Evolutionary conservation across 64 coral and sea anemone species (phyloP), one percentile per base, ranked within the genome.

Genomic region (Astreopora myriophthalma): DNA sequence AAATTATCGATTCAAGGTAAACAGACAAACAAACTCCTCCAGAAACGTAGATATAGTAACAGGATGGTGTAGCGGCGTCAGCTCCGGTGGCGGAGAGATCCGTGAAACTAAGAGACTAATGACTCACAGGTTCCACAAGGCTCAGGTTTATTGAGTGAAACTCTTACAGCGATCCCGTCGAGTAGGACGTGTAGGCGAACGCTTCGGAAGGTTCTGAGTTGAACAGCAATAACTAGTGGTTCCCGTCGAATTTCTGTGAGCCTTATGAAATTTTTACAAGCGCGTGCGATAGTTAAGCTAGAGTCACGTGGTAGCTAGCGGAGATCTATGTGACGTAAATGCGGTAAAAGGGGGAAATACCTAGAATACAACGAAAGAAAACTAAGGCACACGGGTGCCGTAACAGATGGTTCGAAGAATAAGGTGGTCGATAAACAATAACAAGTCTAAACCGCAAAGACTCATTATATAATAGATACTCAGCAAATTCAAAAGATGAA

Each of bases 381-480:
- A 73, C 62, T 66, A 0, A 42, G 39, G 1, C 39, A 42, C 39
- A 42, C 39, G 39, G 39, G 39, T 42, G 39, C 39, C 39, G 39
- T 42, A 42, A 42, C 39, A 42, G n/a, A n/a, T n/a, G 87, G 20
- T 38, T 66, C 13, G 44, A 29, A 22, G 73, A 89, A 57, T 89
- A 89, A 17, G 87, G 87, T 65, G 87, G 87, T 25, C 87, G 48
- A 29, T 79, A 89, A 11, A 89, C 60, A 69, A 79, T 68, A 63
- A 79, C 27, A 34, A 89, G n/a, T 37, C 87, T 61, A 19, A 75
- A 69, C 17, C 51, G 38, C 2, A 60, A 67, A 78, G 70, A 76
- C 13, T 22, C n/a, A 63, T 2, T 16, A 24, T 6, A 35, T 22
- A 89, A 23, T 2, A 67, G 38, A 26, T 42, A 89, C 33, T 89